phyloP scores from a whole-genome alignment of 2,888 invertebrate genomes.

The Mechanitis messenoides region DNA sequence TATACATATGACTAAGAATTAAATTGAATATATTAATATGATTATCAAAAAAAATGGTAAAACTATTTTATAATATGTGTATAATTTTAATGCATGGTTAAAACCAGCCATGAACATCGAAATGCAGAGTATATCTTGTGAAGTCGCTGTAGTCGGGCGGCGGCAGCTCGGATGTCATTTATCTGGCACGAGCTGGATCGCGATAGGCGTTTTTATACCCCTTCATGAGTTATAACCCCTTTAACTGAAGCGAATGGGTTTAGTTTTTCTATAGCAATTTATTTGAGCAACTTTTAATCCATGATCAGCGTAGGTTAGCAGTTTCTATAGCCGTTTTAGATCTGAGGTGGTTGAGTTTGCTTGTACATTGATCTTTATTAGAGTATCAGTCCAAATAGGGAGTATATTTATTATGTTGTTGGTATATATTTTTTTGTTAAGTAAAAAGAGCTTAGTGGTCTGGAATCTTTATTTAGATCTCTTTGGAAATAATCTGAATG shows the following conservation, averaged over 20 bases:
- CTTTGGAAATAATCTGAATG: too few species aligned
- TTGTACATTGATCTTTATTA: too few species aligned
- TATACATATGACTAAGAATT: too few species aligned
- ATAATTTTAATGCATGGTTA: too few species aligned
- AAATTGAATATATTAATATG: too few species aligned
- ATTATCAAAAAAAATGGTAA: too few species aligned
- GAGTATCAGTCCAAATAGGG: too few species aligned
- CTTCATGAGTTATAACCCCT: slow-evolving; percentile 34
- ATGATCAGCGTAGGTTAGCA: slow-evolving; percentile 9
- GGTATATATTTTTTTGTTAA: too few species aligned
- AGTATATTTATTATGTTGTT: too few species aligned
- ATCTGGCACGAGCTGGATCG: slow-evolving; percentile 34
- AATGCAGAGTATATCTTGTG: slow-evolving; percentile 1
- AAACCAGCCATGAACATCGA: slow-evolving; percentile 17
- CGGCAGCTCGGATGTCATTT: slow-evolving; percentile 35
- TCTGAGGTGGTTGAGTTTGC: neutral
- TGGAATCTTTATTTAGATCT: too few species aligned
- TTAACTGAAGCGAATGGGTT: slow-evolving; percentile 29
- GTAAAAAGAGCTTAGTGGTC: too few species aligned
- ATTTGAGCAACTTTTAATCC: slow-evolving; percentile 14
- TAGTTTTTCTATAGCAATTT: slow-evolving; percentile 31
- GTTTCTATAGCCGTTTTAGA: neutral
- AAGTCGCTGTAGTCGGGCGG: slow-evolving; percentile 10
- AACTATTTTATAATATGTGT: too few species aligned
- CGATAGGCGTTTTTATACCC: slow-evolving; percentile 40